phyloP scores from a whole-genome alignment of 2,888 invertebrate genomes.

The Ectemnius lituratus region DNA sequence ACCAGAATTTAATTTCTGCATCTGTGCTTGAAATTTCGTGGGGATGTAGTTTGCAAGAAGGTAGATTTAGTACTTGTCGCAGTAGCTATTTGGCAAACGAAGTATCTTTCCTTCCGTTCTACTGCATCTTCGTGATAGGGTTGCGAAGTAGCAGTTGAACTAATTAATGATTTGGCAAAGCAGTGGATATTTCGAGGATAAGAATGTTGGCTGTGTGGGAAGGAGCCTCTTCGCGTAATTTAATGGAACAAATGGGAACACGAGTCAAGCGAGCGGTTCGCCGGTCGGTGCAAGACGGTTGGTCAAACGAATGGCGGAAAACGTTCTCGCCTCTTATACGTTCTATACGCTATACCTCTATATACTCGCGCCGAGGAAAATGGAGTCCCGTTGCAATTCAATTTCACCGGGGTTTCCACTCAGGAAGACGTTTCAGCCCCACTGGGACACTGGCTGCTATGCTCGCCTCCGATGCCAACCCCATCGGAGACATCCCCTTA shows the following conservation, averaged over 20 bases:
- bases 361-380: conserved; percentile 21
- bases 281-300: too few species aligned
- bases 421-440: conserved; percentile 47
- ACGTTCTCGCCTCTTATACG: too few species aligned
- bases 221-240: conserved; percentile 57
- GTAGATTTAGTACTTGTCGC: too few species aligned
- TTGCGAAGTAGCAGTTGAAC: too few species aligned
- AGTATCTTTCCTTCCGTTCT: too few species aligned
- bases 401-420: conserved; percentile 63
- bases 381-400: conserved; percentile 64
- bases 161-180: conserved; percentile 13
- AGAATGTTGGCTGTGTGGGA: conserved; percentile 9
- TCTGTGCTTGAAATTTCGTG: too few species aligned
- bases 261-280: conserved; percentile 64
- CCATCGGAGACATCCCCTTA: conserved; percentile 30
- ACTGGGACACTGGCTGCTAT: conserved; percentile 42
- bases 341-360: background rate
- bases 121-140: too few species aligned
- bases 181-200: conserved; percentile 13
- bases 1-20: too few species aligned
- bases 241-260: conserved; percentile 71
- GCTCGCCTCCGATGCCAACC: conserved; percentile 5
- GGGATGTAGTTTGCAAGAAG: too few species aligned
- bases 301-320: too few species aligned
- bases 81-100: too few species aligned